Evolutionary conservation across 2,113 vertebrate species (phyloP), one percentile per base, ranked within the genome.

Genomic region (Chunga burmeisteri): DNA sequence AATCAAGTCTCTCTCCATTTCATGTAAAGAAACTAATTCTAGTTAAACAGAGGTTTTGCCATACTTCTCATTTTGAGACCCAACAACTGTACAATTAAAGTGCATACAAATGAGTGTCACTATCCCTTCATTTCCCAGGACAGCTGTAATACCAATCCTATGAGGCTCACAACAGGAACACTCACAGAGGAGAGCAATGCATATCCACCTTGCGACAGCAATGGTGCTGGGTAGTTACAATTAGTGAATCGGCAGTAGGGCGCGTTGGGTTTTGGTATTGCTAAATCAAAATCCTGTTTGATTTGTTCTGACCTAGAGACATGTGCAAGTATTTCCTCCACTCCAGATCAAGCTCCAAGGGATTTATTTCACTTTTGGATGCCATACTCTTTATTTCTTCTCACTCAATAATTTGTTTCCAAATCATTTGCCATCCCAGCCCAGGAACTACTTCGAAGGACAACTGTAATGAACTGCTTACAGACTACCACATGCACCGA

Each of bases 171-270:
- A 8, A 17, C 66, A 21, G 50, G 50, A 83, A 36, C 30, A 13
- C 22, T 42, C 49, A 11, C 44, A 49, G 78, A 56, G 47, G 14
- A 72, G 15, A 38, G 47, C 38, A 50, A 40, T 0, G 11, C 1
- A 0, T 4, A 32, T n/a, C 47, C 49, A 61, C 46, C 30, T 74
- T 7, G 0, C 1, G 0, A 34, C 15, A 72, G 58, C 81, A 30
- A 2, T 8, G 29, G 21, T 4, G 44, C 2, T 4, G 4, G 61
- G 58, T 6, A 55, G 21, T 27, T 66, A 3, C 42, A 66, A 23
- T 46, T 29, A 25, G 63, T 6, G 34, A 46, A 47, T 1, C 62
- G 49, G 62, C 70, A 71, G 8, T 0, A 44, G 21, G 25, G 23
- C 2, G 4, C 12, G 9, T 13, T 74, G 30, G n/a, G 46, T 15